Evolutionary conservation across 1,140 invertebrate species (phyloP).

Genomic region (Plodia interpunctella): DNA sequence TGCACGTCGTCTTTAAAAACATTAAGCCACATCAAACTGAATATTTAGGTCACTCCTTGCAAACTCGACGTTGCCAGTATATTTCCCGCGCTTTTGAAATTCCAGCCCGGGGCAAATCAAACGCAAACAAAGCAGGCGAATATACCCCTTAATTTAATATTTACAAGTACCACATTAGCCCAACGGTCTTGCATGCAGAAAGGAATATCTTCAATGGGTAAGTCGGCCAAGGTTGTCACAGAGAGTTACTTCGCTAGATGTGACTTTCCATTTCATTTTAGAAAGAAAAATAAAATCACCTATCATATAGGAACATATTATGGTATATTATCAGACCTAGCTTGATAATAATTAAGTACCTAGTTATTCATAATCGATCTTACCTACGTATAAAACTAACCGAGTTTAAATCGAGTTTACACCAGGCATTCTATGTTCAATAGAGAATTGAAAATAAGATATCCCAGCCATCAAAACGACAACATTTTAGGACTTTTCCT

Average conservation of each 20-base stretch:
- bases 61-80: neutral
- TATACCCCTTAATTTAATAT: conserved; percentile 7
- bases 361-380: too few species aligned
- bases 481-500: too few species aligned
- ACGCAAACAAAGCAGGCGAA: conserved; percentile 1
- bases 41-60: neutral
- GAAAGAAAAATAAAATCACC: too few species aligned
- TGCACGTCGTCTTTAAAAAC: neutral
- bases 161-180: conserved; percentile 5
- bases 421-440: too few species aligned
- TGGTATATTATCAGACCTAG: too few species aligned
- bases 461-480: too few species aligned
- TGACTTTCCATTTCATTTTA: too few species aligned
- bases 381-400: too few species aligned
- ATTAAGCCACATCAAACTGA: neutral
- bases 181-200: conserved; percentile 5
- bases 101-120: conserved; percentile 4
- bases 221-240: neutral
- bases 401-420: too few species aligned
- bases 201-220: neutral
- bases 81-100: neutral
- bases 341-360: too few species aligned
- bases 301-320: too few species aligned
- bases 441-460: too few species aligned
- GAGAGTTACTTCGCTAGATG: neutral